These are phyloP conservation scores for Gila orcuttii DNA, from an alignment of 2,113 vertebrate species.

Conservation along the genomic window DNA sequence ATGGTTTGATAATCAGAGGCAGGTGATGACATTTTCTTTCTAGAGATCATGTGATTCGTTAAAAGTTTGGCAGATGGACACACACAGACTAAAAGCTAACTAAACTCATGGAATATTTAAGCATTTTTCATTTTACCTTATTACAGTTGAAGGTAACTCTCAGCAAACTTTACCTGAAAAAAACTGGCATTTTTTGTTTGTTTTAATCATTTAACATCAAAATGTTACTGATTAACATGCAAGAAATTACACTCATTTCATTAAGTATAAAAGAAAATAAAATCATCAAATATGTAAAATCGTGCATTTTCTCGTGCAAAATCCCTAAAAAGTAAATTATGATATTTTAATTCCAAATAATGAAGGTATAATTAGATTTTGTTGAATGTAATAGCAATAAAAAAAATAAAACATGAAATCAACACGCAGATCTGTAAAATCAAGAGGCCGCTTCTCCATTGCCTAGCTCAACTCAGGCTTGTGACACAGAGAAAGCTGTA, in stretches of 20 bases:
- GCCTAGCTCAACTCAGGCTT: not conserved
- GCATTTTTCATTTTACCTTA: not conserved
- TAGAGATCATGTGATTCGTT: not conserved
- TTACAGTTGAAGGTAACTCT: not conserved
- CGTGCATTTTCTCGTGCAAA: too few relatives aligned
- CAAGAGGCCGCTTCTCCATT: not conserved
- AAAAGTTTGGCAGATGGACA: not conserved
- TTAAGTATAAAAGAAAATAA: too few relatives aligned
- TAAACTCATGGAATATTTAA: not conserved
- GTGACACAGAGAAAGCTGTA: not conserved
- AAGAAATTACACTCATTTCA: too few relatives aligned
- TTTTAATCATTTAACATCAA: not conserved
- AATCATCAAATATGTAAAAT: too few relatives aligned
- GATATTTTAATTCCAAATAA: too few relatives aligned
- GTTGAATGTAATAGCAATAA: too few relatives aligned
- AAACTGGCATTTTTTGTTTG: not conserved
- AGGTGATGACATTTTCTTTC: not conserved
- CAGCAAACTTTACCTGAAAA: too few relatives aligned
- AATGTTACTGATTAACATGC: not conserved
- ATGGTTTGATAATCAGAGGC: slow-evolving; percentile 1
- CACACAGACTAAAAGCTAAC: not conserved
- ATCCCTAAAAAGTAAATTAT: too few relatives aligned
- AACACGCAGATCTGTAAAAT: not conserved
- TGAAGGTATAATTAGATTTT: too few relatives aligned
- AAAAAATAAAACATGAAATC: not conserved